Evolutionary conservation across 2,888 invertebrate species (phyloP).

Genomic region (Pseudococcus viburni): DNA sequence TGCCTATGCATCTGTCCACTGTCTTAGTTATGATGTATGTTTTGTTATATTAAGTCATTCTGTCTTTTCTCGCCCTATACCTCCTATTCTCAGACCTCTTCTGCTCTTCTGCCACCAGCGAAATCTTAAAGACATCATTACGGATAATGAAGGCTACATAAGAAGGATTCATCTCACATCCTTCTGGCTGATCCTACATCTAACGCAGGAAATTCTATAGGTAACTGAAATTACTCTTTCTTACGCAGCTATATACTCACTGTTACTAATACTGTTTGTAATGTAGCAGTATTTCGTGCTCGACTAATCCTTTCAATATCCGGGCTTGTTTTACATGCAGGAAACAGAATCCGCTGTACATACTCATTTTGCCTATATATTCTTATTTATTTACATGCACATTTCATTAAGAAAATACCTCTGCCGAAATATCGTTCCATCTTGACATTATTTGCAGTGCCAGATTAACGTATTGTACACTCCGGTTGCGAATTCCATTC

Average conservation of each 20-base stretch:
- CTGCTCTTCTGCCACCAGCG: slow-evolving; percentile 55
- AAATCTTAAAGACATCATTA: slow-evolving; percentile 66
- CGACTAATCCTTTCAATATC: slow-evolving; percentile 64
- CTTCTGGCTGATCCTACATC: slow-evolving; percentile 64
- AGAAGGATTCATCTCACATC: slow-evolving; percentile 65
- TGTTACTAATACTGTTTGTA: slow-evolving; percentile 16
- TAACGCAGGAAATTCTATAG: slow-evolving; percentile 63
- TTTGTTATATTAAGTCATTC: slow-evolving; percentile 66
- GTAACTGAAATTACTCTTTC: slow-evolving; percentile 60
- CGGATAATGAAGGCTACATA: slow-evolving; percentile 64
- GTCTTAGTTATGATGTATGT: slow-evolving; percentile 66
- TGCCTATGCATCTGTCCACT: slow-evolving; percentile 67
- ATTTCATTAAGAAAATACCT: slow-evolving; percentile 4
- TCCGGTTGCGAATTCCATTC: not conserved
- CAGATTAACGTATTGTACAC: not conserved
- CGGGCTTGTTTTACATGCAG: slow-evolving; percentile 62
- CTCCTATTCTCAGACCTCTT: slow-evolving; percentile 22
- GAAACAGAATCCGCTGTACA: slow-evolving; percentile 16
- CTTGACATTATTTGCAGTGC: not conserved
- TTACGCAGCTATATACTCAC: not conserved
- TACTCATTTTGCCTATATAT: slow-evolving; percentile 46
- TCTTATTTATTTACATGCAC: slow-evolving; percentile 49
- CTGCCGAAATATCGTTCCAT: not conserved
- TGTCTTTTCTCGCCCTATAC: slow-evolving; percentile 46
- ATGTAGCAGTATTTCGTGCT: slow-evolving; percentile 33